Evolutionary conservation across 2,888 invertebrate genomes (phyloP).

Genomic region (Polia nebulosa): DNA sequence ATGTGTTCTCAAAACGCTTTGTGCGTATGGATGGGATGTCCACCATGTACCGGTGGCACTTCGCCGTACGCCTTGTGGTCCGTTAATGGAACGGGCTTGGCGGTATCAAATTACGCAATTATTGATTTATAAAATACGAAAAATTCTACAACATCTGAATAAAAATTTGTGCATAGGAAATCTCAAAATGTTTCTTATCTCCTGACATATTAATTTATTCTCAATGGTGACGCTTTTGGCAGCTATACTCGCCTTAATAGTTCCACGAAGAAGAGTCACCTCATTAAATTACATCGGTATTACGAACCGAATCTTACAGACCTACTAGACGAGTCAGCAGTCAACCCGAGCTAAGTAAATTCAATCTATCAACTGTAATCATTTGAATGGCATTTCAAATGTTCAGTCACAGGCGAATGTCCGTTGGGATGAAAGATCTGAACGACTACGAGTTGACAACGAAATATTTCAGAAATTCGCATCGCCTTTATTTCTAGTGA

Average conservation of each 20-base stretch:
- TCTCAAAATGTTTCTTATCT: too few species aligned
- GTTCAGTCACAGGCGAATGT: constrained; percentile 10
- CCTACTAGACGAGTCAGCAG: constrained; percentile 3
- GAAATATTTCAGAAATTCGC: constrained; percentile 12
- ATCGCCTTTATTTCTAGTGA: background rate
- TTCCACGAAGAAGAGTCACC: background rate
- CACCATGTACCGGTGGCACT: too few species aligned
- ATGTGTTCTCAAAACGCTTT: too few species aligned
- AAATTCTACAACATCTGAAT: too few species aligned
- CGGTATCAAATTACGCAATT: too few species aligned
- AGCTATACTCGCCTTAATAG: background rate
- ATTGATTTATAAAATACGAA: too few species aligned
- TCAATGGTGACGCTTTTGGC: too few species aligned
- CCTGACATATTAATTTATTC: too few species aligned
- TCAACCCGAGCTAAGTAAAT: constrained; percentile 28
- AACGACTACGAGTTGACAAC: constrained; percentile 4
- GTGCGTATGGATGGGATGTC: too few species aligned
- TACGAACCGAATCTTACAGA: background rate
- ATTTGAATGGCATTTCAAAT: constrained; percentile 41
- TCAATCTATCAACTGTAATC: constrained; percentile 27
- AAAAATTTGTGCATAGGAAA: too few species aligned
- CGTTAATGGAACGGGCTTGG: too few species aligned
- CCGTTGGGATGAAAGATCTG: constrained; percentile 24
- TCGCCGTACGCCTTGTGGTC: too few species aligned
- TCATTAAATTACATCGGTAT: constrained; percentile 15